Base-by-base conservation (phyloP, 2,797 vertebrate genomes). In the Pseudochirops corinnae region DNA sequence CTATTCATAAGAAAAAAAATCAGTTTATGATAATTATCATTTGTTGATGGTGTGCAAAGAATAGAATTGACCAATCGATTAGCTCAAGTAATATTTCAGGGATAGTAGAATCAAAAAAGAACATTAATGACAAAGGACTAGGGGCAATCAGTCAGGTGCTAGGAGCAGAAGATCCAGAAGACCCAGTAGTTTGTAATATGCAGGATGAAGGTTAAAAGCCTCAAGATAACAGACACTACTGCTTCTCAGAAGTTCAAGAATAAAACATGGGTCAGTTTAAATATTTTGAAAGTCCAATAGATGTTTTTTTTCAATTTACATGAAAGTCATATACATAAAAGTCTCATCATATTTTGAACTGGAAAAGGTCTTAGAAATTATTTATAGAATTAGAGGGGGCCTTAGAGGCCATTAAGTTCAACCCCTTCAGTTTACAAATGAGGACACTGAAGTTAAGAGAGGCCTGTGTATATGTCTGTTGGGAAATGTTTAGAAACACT, bases 1-100 rank as follows among this genome's bases (percentile, higher is more conserved):
- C 46, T 94, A 95, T 98, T 97, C 96, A 97, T 96, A 94, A 97
- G 97, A 97, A 98, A 96, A 92, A 92, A 96, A 97, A 92, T 10
- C 92, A 74, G 18, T 97, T 98, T 96, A 94, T 98, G 96, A 97
- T 55, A 60, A 57, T 95, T 98, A 97, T 97, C 97, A 98, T 97
- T 96, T 97, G 29, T 60, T 87, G 90, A 1, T 74, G 33, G 62
- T 56, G 82, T 24, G 14, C 52, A 93, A 95, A 95, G 33, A 10
- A 62, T 0, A 58, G 39, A 93, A 96, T 93, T 96, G 62, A 21
- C 9, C 46, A 39, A 93, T 94, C 67, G 7, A 1, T 55, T 93
- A 92, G 96, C 18, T 55, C 60, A 87, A 95, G 7, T 1, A 33
- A 60, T 94, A 50, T 1, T 55, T 94, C 0, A 46, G 5, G 16